These are phyloP conservation scores for Anagyrus pseudococci DNA, from an alignment of 2,888 invertebrate species.

Conservation along the genomic window DNA sequence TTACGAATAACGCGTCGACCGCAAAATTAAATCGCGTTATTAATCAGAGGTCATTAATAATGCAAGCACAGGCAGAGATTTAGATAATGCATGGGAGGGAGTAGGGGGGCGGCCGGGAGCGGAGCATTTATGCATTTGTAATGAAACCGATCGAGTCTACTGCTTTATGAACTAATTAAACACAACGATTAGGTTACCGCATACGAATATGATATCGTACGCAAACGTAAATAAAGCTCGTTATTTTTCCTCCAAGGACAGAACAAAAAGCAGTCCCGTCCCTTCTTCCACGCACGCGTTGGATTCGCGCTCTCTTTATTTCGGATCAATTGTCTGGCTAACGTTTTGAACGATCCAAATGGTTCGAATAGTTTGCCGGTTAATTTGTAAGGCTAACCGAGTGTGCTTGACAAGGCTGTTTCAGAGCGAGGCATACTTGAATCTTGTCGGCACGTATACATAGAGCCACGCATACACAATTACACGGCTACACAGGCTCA, in stretches of 20 bases:
- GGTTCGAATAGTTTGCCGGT: no score
- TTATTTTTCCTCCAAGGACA: background rate
- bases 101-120: background rate
- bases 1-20: no score
- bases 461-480: no score
- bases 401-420: no score
- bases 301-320: no score
- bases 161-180: constrained; percentile 19
- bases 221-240: background rate
- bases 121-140: constrained; percentile 15
- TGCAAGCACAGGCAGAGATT: background rate
- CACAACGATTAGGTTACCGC: background rate
- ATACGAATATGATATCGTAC: background rate
- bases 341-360: no score
- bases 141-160: constrained; percentile 12
- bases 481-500: constrained; percentile 10
- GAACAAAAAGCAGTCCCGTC: no score
- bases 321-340: no score
- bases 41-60: constrained; percentile 22
- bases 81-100: constrained; percentile 22
- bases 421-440: no score
- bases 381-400: no score
- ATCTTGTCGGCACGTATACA: constrained; percentile 13
- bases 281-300: no score
- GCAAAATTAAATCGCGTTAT: constrained; percentile 25